Percentiles rank a stretch among this genome's conserved stretches.
These are phyloP conservation scores for Oryzias dopingdopingensis DNA, from an alignment of 2,797 vertebrate genomes.

Conservation along the genomic window DNA sequence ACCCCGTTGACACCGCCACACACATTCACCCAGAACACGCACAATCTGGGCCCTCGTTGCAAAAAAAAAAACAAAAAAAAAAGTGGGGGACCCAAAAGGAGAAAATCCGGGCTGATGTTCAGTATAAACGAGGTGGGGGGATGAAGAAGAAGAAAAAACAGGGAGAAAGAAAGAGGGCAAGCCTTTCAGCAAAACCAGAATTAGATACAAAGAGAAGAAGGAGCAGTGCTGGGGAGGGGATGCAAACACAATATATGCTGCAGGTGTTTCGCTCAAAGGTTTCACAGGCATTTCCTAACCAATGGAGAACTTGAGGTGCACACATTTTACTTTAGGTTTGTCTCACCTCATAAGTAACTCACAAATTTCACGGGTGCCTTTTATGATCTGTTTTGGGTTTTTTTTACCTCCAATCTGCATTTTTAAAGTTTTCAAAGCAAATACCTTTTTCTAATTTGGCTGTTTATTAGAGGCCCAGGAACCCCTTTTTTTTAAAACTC, in stretches of 20 bases:
- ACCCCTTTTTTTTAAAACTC: constrained; percentile 8
- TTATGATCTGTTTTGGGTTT: neutral
- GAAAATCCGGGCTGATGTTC: constrained; percentile 62
- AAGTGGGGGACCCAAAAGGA: constrained; percentile 32
- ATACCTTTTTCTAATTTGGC: neutral
- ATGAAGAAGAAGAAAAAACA: constrained; percentile 42
- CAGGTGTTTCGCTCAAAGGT: constrained; percentile 43
- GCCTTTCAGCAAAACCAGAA: constrained; percentile 51
- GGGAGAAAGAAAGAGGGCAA: constrained; percentile 36
- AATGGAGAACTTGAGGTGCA: neutral
- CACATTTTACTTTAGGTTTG: neutral
- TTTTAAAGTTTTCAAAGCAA: neutral
- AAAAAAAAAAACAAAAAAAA: too few relatives aligned
- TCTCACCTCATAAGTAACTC: neutral
- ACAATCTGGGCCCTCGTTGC: constrained; percentile 22
- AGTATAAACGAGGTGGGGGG: constrained; percentile 59
- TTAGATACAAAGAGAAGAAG: constrained; percentile 30
- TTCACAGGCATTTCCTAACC: constrained; percentile 23
- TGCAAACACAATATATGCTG: constrained; percentile 27
- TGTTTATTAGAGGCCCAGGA: neutral
- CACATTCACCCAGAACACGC: constrained; percentile 16
- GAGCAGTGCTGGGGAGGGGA: constrained; percentile 4
- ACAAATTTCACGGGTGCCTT: neutral
- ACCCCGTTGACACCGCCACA: constrained; percentile 7
- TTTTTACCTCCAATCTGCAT: neutral